Evolutionary conservation across 37 sponge, comb jelly and placozoan species (phyloP).

Genomic region (Cladorhizidae sp.): DNA sequence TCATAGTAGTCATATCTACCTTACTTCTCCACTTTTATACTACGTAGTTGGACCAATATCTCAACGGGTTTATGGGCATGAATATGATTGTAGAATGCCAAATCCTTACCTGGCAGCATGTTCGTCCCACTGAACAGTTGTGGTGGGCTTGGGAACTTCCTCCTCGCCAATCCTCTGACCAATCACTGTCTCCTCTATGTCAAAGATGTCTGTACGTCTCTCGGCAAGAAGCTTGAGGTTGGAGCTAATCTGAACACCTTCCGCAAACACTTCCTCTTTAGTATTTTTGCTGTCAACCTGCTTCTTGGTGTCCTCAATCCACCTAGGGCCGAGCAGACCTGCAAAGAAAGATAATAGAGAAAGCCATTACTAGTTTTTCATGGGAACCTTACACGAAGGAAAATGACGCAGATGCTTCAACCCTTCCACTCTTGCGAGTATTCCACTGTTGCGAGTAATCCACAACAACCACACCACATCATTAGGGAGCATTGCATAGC

Average conservation of each 20-base stretch:
- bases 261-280: conserved; percentile 84
- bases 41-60: too few relatives aligned
- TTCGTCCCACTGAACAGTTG: conserved; percentile 81
- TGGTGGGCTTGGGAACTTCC: neutral
- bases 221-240: conserved; percentile 82
- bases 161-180: conserved; percentile 73
- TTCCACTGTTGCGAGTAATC: too few relatives aligned
- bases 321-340: conserved; percentile 92
- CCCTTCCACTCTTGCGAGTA: too few relatives aligned
- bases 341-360: neutral
- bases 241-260: conserved; percentile 75
- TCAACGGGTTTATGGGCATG: too few relatives aligned
- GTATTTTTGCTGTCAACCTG: conserved; percentile 72
- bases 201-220: conserved; percentile 95
- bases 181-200: conserved; percentile 91
- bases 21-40: too few relatives aligned
- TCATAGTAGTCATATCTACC: too few relatives aligned
- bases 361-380: too few relatives aligned
- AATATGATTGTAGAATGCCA: neutral
- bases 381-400: too few relatives aligned
- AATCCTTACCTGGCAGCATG: conserved; percentile 57
- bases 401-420: too few relatives aligned
- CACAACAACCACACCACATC: too few relatives aligned
- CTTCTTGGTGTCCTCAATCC: conserved; percentile 74
- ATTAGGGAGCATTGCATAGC: too few relatives aligned